Evolutionary conservation across 2,113 vertebrate genomes (phyloP).

Genomic region (Marmota monax): DNA sequence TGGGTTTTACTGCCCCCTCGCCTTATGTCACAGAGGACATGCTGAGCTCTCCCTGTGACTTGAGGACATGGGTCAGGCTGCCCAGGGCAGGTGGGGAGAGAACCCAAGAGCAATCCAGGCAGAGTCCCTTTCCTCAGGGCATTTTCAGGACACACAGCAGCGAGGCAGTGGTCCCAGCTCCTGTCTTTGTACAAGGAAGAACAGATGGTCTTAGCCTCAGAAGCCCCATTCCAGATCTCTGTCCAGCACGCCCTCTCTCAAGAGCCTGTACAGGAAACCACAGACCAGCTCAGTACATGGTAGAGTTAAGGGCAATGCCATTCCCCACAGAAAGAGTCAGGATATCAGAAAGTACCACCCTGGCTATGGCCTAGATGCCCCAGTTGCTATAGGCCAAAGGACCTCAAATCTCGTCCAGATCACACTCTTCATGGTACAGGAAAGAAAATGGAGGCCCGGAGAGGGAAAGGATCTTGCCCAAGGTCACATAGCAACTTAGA

Average conservation of each 20-base stretch:
- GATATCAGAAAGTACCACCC: neutral
- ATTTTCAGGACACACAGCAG: neutral
- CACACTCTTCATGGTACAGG: neutral
- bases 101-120: neutral
- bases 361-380: neutral
- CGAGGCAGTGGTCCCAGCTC: neutral
- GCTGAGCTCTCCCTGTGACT: slow-evolving; percentile 38
- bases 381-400: neutral
- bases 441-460: neutral
- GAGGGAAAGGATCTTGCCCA: neutral
- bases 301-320: neutral
- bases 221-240: neutral
- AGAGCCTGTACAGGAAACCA: neutral
- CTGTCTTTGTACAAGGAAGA: neutral
- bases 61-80: slow-evolving; percentile 3
- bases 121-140: neutral
- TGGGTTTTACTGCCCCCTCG: slow-evolving; percentile 36
- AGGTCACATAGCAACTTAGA: neutral
- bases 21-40: slow-evolving; percentile 64
- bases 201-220: neutral
- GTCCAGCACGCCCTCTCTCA: neutral
- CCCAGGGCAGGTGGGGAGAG: neutral
- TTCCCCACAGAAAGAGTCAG: neutral
- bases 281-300: neutral
- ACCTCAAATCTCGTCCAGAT: neutral